Percentiles rank a stretch among this genome's conserved stretches.
Evolutionary conservation across 1,140 invertebrate genomes (phyloP).

Genomic region (Pseudoatta argentina): DNA sequence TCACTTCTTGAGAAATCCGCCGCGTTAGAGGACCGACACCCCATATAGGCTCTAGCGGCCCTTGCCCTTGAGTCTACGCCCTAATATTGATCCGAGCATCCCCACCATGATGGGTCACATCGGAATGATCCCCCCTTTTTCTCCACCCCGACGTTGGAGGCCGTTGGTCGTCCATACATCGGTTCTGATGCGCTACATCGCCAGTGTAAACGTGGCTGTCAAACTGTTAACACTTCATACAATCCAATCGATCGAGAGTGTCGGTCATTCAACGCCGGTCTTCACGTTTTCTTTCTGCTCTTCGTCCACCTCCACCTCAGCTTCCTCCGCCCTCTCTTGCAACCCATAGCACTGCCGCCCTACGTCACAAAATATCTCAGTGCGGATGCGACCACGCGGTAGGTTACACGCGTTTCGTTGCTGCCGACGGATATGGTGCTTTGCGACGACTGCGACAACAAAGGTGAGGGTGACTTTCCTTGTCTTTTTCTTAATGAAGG

Average conservation of each 20-base stretch:
- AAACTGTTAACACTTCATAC: constrained; percentile 77
- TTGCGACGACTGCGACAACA: constrained; percentile 82
- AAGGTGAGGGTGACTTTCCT: constrained; percentile 76
- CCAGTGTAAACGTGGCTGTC: constrained; percentile 82
- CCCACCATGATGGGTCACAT: constrained; percentile 70
- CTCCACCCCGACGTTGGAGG: constrained; percentile 40
- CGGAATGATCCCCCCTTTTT: constrained; percentile 39
- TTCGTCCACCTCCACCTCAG: not conserved
- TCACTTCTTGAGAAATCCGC: not conserved
- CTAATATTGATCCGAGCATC: constrained; percentile 82
- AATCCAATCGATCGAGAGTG: constrained; percentile 49
- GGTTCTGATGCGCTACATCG: constrained; percentile 73
- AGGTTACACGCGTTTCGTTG: constrained; percentile 59
- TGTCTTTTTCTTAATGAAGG: not conserved
- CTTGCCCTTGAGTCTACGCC: constrained; percentile 83
- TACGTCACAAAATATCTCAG: constrained; percentile 68
- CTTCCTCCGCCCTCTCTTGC: constrained; percentile 4
- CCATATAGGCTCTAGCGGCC: constrained; percentile 55
- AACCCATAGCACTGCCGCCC: constrained; percentile 43
- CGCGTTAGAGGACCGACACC: not conserved
- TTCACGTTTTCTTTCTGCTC: not conserved
- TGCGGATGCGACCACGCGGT: constrained; percentile 67
- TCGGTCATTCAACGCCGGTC: not conserved
- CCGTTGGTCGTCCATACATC: constrained; percentile 75
- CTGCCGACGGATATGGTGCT: constrained; percentile 76